Conservation (phyloP, 2,113 vertebrate genomes). For the Lepisosteus osseus region DNA sequence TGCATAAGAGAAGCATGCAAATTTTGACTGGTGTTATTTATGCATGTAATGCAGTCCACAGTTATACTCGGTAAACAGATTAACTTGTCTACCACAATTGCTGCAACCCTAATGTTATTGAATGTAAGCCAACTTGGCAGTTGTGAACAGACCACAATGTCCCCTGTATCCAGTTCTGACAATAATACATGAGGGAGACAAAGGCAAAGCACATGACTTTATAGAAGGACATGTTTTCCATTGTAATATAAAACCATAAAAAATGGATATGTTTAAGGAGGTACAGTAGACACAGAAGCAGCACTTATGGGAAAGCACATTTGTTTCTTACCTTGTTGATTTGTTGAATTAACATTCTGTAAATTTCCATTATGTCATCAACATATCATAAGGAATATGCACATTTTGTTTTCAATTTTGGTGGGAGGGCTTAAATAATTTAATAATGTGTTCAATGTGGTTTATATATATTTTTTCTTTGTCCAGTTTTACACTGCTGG, state of each 20-base stretch:
- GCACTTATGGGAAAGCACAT: background rate
- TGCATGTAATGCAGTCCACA: slow-evolving; percentile 31
- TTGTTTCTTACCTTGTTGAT: slow-evolving; percentile 1
- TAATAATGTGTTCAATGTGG: too few species aligned
- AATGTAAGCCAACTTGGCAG: slow-evolving; percentile 63
- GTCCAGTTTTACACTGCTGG: too few species aligned
- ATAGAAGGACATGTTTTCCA: slow-evolving; percentile 33
- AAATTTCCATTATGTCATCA: too few species aligned
- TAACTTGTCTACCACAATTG: slow-evolving; percentile 62
- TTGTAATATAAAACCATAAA: slow-evolving; percentile 29
- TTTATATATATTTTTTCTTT: too few species aligned
- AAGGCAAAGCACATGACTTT: slow-evolving; percentile 39
- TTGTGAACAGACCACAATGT: slow-evolving; percentile 37
- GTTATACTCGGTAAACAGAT: slow-evolving; percentile 65
- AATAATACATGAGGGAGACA: slow-evolving; percentile 38
- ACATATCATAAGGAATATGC: too few species aligned
- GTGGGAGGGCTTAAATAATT: too few species aligned
- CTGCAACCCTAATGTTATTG: slow-evolving; percentile 61
- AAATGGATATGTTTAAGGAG: slow-evolving; percentile 11
- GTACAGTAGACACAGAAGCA: background rate
- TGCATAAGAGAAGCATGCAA: slow-evolving; percentile 1
- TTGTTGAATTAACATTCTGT: too few species aligned
- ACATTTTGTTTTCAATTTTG: too few species aligned
- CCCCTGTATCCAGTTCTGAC: slow-evolving; percentile 38
- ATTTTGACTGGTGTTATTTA: slow-evolving; percentile 26